Evolutionary conservation across 2,113 vertebrate genomes (phyloP).

Genomic region (Bubalus kerabau): DNA sequence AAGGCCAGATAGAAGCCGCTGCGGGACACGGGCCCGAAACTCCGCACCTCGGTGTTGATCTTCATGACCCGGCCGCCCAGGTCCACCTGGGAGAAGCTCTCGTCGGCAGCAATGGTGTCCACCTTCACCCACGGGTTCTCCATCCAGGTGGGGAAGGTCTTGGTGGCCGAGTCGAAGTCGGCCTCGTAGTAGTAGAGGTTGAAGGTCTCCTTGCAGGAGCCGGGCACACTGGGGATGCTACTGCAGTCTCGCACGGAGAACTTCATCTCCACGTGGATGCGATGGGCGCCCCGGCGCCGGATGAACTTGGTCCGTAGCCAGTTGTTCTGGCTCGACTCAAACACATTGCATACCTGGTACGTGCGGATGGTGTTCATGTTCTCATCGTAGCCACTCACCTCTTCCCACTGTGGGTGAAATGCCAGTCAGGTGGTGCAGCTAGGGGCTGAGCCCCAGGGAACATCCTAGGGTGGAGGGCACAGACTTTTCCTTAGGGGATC

Average conservation of each 20-base stretch:
- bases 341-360: conserved; percentile 98
- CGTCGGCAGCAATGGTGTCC: conserved; percentile 95
- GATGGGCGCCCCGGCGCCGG: conserved; percentile 88
- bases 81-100: conserved; percentile 98
- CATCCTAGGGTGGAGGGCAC: fast-evolving
- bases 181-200: conserved; percentile 96
- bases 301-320: conserved; percentile 96
- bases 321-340: conserved; percentile 95
- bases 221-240: conserved; percentile 95
- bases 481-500: not conserved
- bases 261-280: conserved; percentile 98
- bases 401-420: conserved; percentile 89
- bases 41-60: conserved; percentile 95
- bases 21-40: conserved; percentile 94
- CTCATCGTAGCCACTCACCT: conserved; percentile 97
- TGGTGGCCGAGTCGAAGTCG: conserved; percentile 88
- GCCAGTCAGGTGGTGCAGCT: conserved; percentile 17
- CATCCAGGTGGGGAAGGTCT: conserved; percentile 92
- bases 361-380: conserved; percentile 98
- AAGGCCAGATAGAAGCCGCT: conserved; percentile 95
- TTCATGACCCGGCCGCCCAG: conserved; percentile 95
- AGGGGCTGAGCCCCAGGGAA: not conserved
- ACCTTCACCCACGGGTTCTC: conserved; percentile 98
- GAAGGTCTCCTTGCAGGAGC: conserved; percentile 98
- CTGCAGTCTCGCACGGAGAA: conserved; percentile 97